Evolutionary conservation across 2,797 vertebrate species (phyloP).

Genomic region (Enteromius radiatus): DNA sequence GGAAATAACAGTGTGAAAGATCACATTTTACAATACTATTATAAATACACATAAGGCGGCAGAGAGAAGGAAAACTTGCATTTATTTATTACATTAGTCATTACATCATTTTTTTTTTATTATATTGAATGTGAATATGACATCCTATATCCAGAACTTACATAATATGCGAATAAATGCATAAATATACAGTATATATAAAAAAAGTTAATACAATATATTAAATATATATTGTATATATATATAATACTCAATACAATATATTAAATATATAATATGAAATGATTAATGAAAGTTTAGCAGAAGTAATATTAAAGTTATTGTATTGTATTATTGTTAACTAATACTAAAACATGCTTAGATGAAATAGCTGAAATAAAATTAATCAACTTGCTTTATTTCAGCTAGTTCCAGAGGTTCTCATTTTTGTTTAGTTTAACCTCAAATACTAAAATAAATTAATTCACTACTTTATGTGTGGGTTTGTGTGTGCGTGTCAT

Average conservation of each 20-base stretch:
- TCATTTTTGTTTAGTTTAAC: neutral
- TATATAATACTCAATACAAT: too few relatives aligned
- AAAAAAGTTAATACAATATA: too few relatives aligned
- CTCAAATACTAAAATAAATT: neutral
- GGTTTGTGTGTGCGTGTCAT: too few relatives aligned
- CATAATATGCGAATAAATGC: neutral
- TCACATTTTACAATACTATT: neutral
- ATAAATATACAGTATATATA: neutral
- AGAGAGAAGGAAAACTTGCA: neutral
- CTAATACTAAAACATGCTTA: too few relatives aligned
- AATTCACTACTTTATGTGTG: too few relatives aligned
- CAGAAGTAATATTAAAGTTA: too few relatives aligned
- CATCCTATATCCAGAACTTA: neutral
- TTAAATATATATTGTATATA: too few relatives aligned
- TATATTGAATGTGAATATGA: neutral
- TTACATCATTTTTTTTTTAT: neutral
- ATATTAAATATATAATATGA: neutral
- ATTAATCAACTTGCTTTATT: too few relatives aligned
- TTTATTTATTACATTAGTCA: neutral
- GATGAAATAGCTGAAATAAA: too few relatives aligned
- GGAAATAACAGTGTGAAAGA: neutral
- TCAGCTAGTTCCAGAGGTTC: too few relatives aligned
- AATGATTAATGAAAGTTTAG: too few relatives aligned
- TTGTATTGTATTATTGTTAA: too few relatives aligned
- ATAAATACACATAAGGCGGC: neutral